Base-by-base conservation (phyloP, 92 coral and sea anemone species). In the Pocillopora meandrina region DNA sequence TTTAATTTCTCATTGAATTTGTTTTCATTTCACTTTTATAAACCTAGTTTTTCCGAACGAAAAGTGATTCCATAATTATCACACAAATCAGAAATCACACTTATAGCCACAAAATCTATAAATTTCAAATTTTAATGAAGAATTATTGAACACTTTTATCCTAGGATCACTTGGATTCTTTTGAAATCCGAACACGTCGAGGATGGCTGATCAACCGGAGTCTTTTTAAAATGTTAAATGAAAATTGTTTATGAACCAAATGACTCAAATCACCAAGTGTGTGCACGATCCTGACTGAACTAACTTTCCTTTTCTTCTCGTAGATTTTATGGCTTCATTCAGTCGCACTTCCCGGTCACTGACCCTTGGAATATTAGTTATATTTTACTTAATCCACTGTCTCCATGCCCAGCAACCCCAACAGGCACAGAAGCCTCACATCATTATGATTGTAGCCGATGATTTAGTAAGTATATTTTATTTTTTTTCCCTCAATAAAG, bases 361-460 rank as follows among this genome's bases (percentile, higher is more conserved):
- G 69, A 61, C 67, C 77, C 88, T 84, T 42, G 69, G 88, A 76
- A 68, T 76, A 61, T 57, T 68, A 35, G 77, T 84, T 65, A 55
- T 76, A 26, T 56, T 84, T 65, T 84, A 65, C 21, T 71, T 77
- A 69, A 71, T 71, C 35, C 72, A 58, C 36, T 71, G 61, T 60
- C 59, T 55, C 21, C 36, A 60, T 65, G 88, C 82, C 58, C 76
- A 84, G 69, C 11, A 20, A 5, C 23, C 65, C 52, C 88, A 66
- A 66, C 23, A 14, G 63, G 76, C 87, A 21, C 74, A 76, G 58
- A 93, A 93, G 65, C 98, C 98, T 10, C 91, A 95, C 76, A 92
- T 95, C 56, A 87, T 95, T n/a, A 90, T 95, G 94, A 90, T 95
- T 59, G 98, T 95, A 10, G 98, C 98, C 2, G 98, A 95, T 83